Conservation (phyloP, 2,888 invertebrate species). For the Pyrocoelia pectoralis region DNA sequence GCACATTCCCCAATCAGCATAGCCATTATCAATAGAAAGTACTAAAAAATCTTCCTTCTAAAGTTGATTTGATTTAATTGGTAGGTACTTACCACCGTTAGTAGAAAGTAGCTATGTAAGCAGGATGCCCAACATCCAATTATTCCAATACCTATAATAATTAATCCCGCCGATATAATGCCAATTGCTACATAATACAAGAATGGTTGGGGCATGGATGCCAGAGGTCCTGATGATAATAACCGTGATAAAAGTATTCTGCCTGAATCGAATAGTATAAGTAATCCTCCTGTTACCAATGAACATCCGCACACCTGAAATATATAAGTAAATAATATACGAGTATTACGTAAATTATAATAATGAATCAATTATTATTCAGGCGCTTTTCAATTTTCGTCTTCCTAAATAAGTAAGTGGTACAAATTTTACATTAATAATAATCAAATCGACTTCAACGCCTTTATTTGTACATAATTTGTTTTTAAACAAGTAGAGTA, state of each 20-base stretch:
- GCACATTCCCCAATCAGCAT: conserved; percentile 75
- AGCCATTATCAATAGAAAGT: conserved; percentile 73
- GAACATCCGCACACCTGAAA: conserved; percentile 76
- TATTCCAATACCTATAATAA: conserved; percentile 73
- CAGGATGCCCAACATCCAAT: conserved; percentile 86
- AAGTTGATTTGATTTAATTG: neutral
- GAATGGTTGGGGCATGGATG: conserved; percentile 72
- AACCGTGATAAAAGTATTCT: conserved; percentile 76
- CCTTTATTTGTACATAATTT: too few species aligned
- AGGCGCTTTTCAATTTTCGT: too few species aligned
- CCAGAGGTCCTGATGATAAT: conserved; percentile 69
- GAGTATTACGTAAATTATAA: too few species aligned
- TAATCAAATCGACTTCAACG: too few species aligned
- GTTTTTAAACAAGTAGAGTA: too few species aligned
- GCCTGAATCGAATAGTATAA: conserved; percentile 75
- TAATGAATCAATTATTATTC: too few species aligned
- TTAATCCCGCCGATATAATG: conserved; percentile 72
- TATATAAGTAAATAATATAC: neutral
- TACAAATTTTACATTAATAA: too few species aligned
- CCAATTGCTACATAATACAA: conserved; percentile 80
- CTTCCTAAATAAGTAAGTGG: too few species aligned
- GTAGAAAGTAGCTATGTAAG: conserved; percentile 75
- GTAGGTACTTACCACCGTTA: conserved; percentile 69
- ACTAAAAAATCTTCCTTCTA: conserved; percentile 61
- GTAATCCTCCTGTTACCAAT: conserved; percentile 75